phyloP scores from a whole-genome alignment of 2,888 invertebrate genomes.

The Hirtodrosophila trivittata region DNA sequence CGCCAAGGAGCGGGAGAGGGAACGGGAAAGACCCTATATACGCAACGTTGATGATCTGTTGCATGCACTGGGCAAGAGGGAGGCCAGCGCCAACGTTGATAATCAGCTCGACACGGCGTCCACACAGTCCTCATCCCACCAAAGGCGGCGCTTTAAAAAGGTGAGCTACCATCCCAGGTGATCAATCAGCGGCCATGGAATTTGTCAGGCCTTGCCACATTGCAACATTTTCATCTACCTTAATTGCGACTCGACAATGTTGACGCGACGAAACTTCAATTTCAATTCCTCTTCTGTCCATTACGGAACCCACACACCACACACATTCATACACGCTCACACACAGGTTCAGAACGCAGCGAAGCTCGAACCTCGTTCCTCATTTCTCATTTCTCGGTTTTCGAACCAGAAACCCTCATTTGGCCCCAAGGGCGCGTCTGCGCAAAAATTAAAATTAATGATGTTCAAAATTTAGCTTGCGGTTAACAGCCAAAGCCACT shows the following conservation, averaged over 20 bases:
- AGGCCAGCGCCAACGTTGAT: slow-evolving; percentile 50
- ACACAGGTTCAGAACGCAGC: slow-evolving; percentile 57
- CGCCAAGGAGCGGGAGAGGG: slow-evolving; percentile 45
- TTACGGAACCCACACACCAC: slow-evolving; percentile 28
- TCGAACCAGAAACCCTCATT: slow-evolving; percentile 7
- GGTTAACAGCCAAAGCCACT: slow-evolving; percentile 6
- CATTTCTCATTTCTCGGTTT: neutral
- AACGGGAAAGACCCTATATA: slow-evolving; percentile 58
- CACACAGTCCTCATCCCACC: slow-evolving; percentile 70
- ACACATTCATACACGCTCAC: slow-evolving; percentile 1
- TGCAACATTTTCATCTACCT: slow-evolving; percentile 42
- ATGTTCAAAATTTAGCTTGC: slow-evolving; percentile 61
- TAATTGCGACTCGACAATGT: slow-evolving; percentile 41
- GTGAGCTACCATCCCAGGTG: slow-evolving; percentile 62
- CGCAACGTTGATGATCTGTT: slow-evolving; percentile 82
- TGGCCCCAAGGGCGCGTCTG: slow-evolving; percentile 61
- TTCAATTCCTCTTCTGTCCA: slow-evolving; percentile 18
- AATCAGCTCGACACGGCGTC: slow-evolving; percentile 65
- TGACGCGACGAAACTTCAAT: slow-evolving; percentile 36
- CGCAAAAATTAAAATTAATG: slow-evolving; percentile 78
- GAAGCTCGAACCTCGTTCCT: slow-evolving; percentile 35
- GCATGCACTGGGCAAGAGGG: slow-evolving; percentile 73
- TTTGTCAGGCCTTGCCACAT: slow-evolving; percentile 40
- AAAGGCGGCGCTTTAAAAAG: slow-evolving; percentile 79
- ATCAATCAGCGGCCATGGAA: slow-evolving; percentile 50